Percentiles rank a stretch among this genome's conserved stretches.
phyloP scores from a whole-genome alignment of 1,140 invertebrate genomes.

The Hestina assimilis region DNA sequence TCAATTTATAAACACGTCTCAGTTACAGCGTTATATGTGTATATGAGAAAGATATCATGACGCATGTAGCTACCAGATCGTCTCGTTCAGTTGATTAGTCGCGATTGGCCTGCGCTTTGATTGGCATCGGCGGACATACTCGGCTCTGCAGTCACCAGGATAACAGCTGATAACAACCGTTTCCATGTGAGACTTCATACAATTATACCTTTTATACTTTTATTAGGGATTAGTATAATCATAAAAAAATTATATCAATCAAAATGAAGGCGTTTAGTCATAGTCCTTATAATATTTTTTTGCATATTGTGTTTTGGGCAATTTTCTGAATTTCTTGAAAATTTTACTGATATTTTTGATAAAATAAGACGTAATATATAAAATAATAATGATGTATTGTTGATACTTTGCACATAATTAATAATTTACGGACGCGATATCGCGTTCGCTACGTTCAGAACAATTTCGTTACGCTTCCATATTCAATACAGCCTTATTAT shows the following conservation, averaged over 20 bases:
- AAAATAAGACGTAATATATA: too few species aligned
- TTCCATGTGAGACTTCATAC: conserved; percentile 9
- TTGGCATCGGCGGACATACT: conserved; percentile 35
- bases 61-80: conserved; percentile 20
- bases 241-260: too few species aligned
- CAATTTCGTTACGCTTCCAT: conserved; percentile 9
- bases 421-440: neutral
- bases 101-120: conserved; percentile 36
- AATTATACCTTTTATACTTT: neutral
- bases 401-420: neutral
- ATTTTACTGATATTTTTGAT: too few species aligned
- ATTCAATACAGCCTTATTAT: neutral
- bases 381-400: neutral
- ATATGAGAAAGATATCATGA: conserved; percentile 17
- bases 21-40: neutral
- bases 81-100: conserved; percentile 38
- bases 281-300: too few species aligned
- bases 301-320: too few species aligned
- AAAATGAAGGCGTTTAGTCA: too few species aligned
- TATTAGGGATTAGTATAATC: neutral
- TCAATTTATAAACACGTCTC: neutral
- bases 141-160: conserved; percentile 24
- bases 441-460: conserved; percentile 1
- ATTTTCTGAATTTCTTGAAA: neutral
- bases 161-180: conserved; percentile 30